Evolutionary conservation across 2,888 invertebrate genomes (phyloP), one percentile per base, ranked within the genome.

Genomic region (Drosophila limbata): DNA sequence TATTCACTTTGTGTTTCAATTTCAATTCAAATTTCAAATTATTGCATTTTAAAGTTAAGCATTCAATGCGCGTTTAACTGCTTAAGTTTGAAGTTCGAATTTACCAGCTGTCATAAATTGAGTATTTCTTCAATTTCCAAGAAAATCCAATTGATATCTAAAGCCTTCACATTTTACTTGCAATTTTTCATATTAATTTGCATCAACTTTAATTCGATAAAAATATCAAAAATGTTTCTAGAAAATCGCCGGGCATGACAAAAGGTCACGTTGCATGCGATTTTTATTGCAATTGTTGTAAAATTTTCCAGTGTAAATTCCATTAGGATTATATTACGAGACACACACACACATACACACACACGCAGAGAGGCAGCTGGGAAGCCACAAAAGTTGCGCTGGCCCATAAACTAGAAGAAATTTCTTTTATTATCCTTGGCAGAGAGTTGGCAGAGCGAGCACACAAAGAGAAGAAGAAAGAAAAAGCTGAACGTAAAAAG

Each of bases 281-380:
- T 28, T 28, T 28, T 79, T 44, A 63, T 37, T 15, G 35, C 59
- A 19, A 61, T 87, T 87, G 79, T 79, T 82, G 79, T 61, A 57
- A 60, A 53, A 64, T 65, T 80, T 86, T 88, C 61, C 76, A 88
- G 82, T 78, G 82, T 83, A 89, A 88, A 90, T 88, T 88, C 88
- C 90, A 88, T 88, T 90, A 88, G 90, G 90, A 90, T 88, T 89
- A 89, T 80, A 82, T 88, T 88, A 90, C 88, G 66, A 64, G 50
- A 35, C 50, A 66, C 53, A 71, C 67, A 71, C 42, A 61, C 53
- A 55, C 31, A 21, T 0, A 64, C 52, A 51, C 45, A 50, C 62
- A 52, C 47, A 35, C 35, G 37, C 52, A 44, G 42, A 48, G 5
- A 52, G 13, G 19, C 42, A 17, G 44, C 25, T 57, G 47, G 33